These are phyloP conservation scores for Archilochus colubris DNA, from an alignment of 2,113 vertebrate genomes.

Conservation along the genomic window DNA sequence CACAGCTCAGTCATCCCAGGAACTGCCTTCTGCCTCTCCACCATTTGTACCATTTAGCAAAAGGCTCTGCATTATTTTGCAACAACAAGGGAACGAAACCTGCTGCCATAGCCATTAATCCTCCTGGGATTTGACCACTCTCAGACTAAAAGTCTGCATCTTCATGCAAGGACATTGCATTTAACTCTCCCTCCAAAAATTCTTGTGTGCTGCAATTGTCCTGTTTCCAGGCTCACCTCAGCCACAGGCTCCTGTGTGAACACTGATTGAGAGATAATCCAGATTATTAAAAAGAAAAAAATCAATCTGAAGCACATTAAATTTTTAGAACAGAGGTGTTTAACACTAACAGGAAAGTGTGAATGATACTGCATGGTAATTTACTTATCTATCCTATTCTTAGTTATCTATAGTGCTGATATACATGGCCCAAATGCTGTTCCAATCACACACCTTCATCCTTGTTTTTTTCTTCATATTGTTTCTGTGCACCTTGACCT, in stretches of 20 bases:
- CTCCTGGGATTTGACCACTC: neutral
- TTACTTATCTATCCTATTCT: neutral
- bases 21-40: neutral
- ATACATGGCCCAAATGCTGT: neutral
- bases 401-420: neutral
- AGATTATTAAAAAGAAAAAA: neutral
- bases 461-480: neutral
- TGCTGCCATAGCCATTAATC: accelerated
- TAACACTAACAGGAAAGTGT: neutral
- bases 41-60: neutral
- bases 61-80: neutral
- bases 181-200: neutral
- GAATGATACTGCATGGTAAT: neutral
- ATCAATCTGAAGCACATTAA: neutral
- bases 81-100: neutral
- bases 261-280: neutral
- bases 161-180: neutral
- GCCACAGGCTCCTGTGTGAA: accelerated
- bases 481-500: conserved; percentile 54
- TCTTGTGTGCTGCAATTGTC: neutral
- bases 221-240: neutral
- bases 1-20: neutral
- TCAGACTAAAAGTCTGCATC: neutral
- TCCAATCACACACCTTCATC: conserved; percentile 31
- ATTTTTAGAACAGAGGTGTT: neutral